Percentiles rank a stretch among this genome's conserved stretches.
These are phyloP conservation scores for Phrynosoma platyrhinos DNA, from an alignment of 2,113 vertebrate genomes.

Conservation along the genomic window DNA sequence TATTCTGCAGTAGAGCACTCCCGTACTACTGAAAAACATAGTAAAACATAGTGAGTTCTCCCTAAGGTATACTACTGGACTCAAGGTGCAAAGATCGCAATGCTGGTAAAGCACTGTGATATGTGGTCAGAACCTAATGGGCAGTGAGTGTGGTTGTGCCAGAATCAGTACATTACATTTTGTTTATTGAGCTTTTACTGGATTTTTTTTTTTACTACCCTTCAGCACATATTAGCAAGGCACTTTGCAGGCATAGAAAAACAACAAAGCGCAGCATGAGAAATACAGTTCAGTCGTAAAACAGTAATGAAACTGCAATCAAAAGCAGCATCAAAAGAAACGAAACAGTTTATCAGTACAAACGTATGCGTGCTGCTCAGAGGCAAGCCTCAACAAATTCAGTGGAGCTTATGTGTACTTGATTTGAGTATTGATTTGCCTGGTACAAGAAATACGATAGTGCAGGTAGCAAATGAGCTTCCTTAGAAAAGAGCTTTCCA, in stretches of 20 bases:
- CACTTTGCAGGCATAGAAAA: not conserved
- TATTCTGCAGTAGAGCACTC: not conserved
- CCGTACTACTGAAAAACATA: not conserved
- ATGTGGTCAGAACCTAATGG: not conserved
- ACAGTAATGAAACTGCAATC: not conserved
- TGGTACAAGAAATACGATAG: not conserved
- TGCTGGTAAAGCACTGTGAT: not conserved
- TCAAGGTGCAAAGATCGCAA: not conserved
- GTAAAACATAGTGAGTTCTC: not conserved
- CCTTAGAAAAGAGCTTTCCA: not conserved
- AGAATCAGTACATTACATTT: not conserved
- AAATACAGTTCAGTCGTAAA: not conserved
- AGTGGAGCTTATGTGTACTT: not conserved
- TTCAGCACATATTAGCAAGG: not conserved
- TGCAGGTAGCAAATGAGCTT: not conserved
- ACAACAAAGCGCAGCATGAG: not conserved
- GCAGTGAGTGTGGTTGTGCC: too few relatives aligned
- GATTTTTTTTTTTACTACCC: not conserved
- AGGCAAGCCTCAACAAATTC: not conserved
- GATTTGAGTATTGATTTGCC: not conserved
- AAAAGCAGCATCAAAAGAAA: not conserved
- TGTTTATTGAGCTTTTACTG: not conserved
- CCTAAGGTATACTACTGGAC: not conserved
- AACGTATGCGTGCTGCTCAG: not conserved
- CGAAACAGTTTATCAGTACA: not conserved